phyloP scores from a whole-genome alignment of 2,888 invertebrate genomes.

The Lumbricus terrestris region DNA sequence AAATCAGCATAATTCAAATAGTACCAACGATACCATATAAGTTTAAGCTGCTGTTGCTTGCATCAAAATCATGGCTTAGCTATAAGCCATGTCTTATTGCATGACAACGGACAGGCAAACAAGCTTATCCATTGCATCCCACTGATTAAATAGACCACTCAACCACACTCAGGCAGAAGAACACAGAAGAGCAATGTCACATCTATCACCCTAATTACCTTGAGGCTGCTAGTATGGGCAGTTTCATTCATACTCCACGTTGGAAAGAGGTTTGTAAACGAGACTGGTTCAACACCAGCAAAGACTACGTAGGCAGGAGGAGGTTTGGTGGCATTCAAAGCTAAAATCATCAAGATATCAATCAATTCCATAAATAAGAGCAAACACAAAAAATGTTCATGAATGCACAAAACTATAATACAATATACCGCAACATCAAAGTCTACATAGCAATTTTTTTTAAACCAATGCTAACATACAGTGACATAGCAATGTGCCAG shows the following conservation, averaged over 20 bases:
- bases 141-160: neutral
- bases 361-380: neutral
- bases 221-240: neutral
- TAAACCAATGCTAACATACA: neutral
- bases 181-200: neutral
- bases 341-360: conserved; percentile 38
- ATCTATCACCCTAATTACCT: neutral
- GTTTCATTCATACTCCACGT: conserved; percentile 67
- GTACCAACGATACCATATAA: neutral
- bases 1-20: neutral
- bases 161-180: neutral
- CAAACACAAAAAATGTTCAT: neutral
- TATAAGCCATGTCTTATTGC: neutral
- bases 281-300: conserved; percentile 83
- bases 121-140: too few species aligned
- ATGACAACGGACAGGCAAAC: too few species aligned
- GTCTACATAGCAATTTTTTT: neutral
- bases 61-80: neutral
- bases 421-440: neutral
- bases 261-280: conserved; percentile 83
- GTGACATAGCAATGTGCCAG: too few species aligned
- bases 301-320: conserved; percentile 65
- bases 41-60: neutral
- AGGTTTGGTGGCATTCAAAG: conserved; percentile 44
- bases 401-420: neutral